phyloP scores from a whole-genome alignment of 2,888 invertebrate species.

The Drosophila ochracea region DNA sequence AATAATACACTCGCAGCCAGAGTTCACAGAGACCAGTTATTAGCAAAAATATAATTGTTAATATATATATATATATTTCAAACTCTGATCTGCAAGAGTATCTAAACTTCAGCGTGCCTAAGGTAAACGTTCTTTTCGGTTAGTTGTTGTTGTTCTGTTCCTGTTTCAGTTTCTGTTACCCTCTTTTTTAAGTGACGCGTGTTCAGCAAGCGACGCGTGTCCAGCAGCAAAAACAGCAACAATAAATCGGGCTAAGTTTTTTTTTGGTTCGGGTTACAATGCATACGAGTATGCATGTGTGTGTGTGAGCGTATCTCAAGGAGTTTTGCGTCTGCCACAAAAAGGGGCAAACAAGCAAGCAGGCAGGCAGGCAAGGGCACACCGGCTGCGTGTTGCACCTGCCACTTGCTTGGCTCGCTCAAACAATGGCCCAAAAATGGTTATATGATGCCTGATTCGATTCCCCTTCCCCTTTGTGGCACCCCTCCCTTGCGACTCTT shows the following conservation, averaged over 20 bases:
- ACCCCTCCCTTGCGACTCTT: background rate
- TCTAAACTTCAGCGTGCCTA: background rate
- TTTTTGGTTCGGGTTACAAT: slow-evolving; percentile 45
- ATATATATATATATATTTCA: background rate
- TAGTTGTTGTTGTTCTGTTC: background rate
- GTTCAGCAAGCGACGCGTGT: slow-evolving; percentile 62
- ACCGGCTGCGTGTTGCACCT: slow-evolving; percentile 65
- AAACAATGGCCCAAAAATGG: slow-evolving; percentile 38
- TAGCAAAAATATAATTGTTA: background rate
- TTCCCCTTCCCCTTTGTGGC: slow-evolving; percentile 1
- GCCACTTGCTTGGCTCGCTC: slow-evolving; percentile 48
- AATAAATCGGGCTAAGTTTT: slow-evolving; percentile 63
- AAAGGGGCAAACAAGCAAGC: slow-evolving; percentile 20
- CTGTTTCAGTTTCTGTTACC: slow-evolving; percentile 2
- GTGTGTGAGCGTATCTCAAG: slow-evolving; percentile 38
- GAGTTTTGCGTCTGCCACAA: slow-evolving; percentile 34
- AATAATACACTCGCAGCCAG: background rate
- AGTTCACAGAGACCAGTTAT: background rate
- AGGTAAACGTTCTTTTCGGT: background rate
- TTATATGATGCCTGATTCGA: slow-evolving; percentile 8
- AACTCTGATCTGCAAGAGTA: background rate
- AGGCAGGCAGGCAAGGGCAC: slow-evolving; percentile 4
- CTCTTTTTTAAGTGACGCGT: slow-evolving; percentile 18
- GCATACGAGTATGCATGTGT: slow-evolving; percentile 10
- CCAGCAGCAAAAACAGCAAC: slow-evolving; percentile 39